phyloP scores from a whole-genome alignment of 2,113 vertebrate species.

The Podocnemis expansa region DNA sequence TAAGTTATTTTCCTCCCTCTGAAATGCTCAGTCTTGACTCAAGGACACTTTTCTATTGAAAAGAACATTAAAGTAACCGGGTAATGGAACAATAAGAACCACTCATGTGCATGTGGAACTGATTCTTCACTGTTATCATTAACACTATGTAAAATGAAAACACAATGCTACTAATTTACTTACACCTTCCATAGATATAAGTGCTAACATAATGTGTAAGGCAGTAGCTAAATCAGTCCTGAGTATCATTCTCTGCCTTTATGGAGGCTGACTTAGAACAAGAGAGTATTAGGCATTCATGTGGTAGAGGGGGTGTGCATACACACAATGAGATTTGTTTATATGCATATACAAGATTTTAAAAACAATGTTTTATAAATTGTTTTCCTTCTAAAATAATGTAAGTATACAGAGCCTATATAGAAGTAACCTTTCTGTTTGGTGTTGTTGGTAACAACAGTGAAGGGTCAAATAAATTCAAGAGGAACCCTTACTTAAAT shows the following conservation, averaged over 20 bases:
- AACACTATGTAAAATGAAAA: not conserved
- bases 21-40: not conserved
- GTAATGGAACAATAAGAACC: not conserved
- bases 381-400: not conserved
- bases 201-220: not conserved
- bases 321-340: not conserved
- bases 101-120: not conserved
- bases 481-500: not conserved
- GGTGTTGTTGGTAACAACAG: not conserved
- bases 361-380: not conserved
- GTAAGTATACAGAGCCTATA: not conserved
- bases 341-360: fast-evolving
- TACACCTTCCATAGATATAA: not conserved
- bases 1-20: not conserved
- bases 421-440: not conserved
- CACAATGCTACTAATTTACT: not conserved
- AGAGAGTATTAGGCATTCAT: not conserved
- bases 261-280: not conserved
- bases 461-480: not conserved
- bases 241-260: not conserved
- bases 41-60: not conserved
- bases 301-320: not conserved
- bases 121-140: not conserved
- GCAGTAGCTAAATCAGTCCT: not conserved
- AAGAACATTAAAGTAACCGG: not conserved